A percentile compares a stretch with the other conserved stretches of the same genome.
Conservation (phyloP, 2,113 vertebrate genomes). For the Psilopogon haemacephalus region DNA sequence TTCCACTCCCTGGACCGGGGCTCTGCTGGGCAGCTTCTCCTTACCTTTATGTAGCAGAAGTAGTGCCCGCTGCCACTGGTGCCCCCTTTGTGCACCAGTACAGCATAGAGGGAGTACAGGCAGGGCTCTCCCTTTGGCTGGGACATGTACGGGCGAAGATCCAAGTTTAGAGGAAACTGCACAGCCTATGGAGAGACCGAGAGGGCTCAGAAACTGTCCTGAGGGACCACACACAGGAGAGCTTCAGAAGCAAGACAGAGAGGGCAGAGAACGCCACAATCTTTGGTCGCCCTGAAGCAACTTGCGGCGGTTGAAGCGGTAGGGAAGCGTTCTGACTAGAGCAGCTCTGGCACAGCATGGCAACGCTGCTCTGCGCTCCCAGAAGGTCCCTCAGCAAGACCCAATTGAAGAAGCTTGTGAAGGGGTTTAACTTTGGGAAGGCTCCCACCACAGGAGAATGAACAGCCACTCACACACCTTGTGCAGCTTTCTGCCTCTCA, state of each 20-base stretch:
- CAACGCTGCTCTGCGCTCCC: too few relatives aligned
- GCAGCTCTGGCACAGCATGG: too few relatives aligned
- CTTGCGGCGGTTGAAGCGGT: too few relatives aligned
- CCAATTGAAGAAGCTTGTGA: too few relatives aligned
- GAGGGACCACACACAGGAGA: neutral
- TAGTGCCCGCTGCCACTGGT: neutral
- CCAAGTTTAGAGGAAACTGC: neutral
- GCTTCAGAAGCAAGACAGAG: neutral
- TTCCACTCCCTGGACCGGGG: neutral
- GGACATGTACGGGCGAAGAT: neutral
- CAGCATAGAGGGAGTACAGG: neutral
- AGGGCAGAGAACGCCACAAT: neutral
- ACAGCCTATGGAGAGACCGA: neutral
- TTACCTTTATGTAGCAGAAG: neutral
- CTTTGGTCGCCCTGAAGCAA: too few relatives aligned
- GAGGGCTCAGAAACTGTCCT: neutral
- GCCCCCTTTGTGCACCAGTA: neutral
- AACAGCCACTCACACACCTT: too few relatives aligned
- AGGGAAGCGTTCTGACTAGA: too few relatives aligned
- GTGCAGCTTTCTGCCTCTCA: too few relatives aligned
- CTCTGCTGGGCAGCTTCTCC: neutral
- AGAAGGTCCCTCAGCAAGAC: too few relatives aligned
- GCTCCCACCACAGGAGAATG: too few relatives aligned
- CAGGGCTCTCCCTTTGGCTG: neutral
- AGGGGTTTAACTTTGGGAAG: too few relatives aligned